Conservation (phyloP, 1,140 invertebrate species). For the Mizuhopecten yessoensis region DNA sequence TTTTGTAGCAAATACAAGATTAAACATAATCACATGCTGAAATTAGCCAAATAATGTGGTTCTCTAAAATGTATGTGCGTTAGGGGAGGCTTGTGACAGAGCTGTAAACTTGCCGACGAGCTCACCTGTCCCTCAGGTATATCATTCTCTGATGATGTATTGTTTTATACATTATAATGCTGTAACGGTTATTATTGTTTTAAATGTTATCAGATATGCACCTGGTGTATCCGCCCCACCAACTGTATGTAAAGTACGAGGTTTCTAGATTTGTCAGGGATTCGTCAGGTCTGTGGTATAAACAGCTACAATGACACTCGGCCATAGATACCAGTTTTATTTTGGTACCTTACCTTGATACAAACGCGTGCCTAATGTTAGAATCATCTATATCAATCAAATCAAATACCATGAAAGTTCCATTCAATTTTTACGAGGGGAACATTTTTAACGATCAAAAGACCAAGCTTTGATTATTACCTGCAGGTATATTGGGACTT, state of each 20-base stretch:
- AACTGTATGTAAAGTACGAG: conserved; percentile 11
- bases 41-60: background rate
- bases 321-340: background rate
- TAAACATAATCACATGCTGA: no score
- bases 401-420: conserved; percentile 35
- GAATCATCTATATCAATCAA: background rate
- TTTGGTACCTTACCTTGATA: background rate
- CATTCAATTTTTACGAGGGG: background rate
- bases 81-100: background rate
- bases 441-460: background rate
- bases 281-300: no score
- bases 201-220: background rate
- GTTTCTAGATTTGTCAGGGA: no score
- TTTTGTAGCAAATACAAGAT: no score
- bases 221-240: background rate
- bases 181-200: conserved; percentile 39
- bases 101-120: no score
- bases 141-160: background rate
- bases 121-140: conserved; percentile 29
- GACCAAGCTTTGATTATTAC: background rate
- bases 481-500: background rate
- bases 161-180: conserved; percentile 14
- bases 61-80: background rate
- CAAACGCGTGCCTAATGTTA: background rate
- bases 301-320: background rate